These are phyloP conservation scores for Lycaena phlaeas DNA, from an alignment of 2,888 invertebrate genomes.

Conservation along the genomic window DNA sequence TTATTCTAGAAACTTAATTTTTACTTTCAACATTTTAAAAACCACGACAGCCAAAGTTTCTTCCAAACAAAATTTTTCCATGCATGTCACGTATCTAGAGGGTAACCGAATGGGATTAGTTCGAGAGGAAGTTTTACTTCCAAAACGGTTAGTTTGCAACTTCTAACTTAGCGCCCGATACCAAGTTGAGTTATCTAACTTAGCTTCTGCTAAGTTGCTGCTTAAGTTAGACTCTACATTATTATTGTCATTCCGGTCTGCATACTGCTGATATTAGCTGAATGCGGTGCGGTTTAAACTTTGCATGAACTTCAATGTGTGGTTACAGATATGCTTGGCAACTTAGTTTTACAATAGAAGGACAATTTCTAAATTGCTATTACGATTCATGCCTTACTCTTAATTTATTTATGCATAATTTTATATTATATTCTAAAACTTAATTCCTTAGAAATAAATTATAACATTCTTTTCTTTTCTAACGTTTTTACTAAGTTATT, in stretches of 20 bases:
- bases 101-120: slow-evolving; percentile 25
- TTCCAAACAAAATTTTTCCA: slow-evolving; percentile 8
- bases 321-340: slow-evolving; percentile 9
- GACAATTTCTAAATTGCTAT: too few relatives aligned
- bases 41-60: not conserved
- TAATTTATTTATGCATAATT: too few relatives aligned
- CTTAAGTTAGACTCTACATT: slow-evolving; percentile 52
- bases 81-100: slow-evolving; percentile 15
- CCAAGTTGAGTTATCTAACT: slow-evolving; percentile 53
- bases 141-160: slow-evolving; percentile 51
- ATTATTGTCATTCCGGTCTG: slow-evolving; percentile 40
- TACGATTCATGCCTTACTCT: too few relatives aligned
- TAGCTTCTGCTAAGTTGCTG: slow-evolving; percentile 49
- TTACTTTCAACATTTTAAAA: too few relatives aligned
- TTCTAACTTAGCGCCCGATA: slow-evolving; percentile 63
- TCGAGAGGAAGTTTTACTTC: slow-evolving; percentile 39
- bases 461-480: too few relatives aligned
- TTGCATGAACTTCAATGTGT: slow-evolving; percentile 12
- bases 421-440: too few relatives aligned
- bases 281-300: slow-evolving; percentile 12
- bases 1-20: too few relatives aligned
- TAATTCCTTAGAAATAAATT: too few relatives aligned
- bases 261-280: slow-evolving; percentile 22
- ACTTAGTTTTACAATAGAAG: slow-evolving; percentile 3
- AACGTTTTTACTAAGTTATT: too few relatives aligned